Conservation (phyloP, 2,888 invertebrate genomes). For the Amphipoea lucens region DNA sequence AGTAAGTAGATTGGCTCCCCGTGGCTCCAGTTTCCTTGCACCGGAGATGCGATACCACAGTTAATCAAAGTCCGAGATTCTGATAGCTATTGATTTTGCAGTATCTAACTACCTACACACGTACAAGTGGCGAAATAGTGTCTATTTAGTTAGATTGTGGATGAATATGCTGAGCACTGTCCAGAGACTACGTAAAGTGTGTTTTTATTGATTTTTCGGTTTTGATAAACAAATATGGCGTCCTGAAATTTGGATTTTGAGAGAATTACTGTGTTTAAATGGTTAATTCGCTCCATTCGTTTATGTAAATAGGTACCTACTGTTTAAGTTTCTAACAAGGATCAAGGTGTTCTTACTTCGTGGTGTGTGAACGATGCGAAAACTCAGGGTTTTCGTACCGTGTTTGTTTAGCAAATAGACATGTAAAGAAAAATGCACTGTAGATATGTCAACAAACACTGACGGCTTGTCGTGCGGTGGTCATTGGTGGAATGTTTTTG, state of each 20-base stretch:
- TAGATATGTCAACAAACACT: neutral
- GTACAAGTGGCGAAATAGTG: neutral
- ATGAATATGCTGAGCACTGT: too few species aligned
- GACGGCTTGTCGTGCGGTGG: neutral
- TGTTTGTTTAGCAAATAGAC: neutral
- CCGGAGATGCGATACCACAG: constrained; percentile 48
- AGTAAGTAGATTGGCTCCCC: constrained; percentile 59
- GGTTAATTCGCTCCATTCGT: neutral
- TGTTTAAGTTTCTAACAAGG: neutral
- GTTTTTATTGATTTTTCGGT: neutral
- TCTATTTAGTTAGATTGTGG: neutral
- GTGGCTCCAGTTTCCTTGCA: constrained; percentile 58
- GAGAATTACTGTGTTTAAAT: neutral
- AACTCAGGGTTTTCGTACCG: neutral
- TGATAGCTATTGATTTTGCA: constrained; percentile 20
- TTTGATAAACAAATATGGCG: neutral
- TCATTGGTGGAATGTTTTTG: neutral
- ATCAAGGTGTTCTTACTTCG: too few species aligned
- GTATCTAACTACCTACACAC: neutral
- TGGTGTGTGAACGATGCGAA: neutral
- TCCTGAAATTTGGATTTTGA: neutral
- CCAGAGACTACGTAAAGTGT: neutral
- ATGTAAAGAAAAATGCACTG: constrained; percentile 2
- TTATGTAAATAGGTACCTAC: neutral
- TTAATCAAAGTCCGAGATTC: constrained; percentile 42